phyloP scores from a whole-genome alignment of 2,113 vertebrate genomes.

The Okapia johnstoni region DNA sequence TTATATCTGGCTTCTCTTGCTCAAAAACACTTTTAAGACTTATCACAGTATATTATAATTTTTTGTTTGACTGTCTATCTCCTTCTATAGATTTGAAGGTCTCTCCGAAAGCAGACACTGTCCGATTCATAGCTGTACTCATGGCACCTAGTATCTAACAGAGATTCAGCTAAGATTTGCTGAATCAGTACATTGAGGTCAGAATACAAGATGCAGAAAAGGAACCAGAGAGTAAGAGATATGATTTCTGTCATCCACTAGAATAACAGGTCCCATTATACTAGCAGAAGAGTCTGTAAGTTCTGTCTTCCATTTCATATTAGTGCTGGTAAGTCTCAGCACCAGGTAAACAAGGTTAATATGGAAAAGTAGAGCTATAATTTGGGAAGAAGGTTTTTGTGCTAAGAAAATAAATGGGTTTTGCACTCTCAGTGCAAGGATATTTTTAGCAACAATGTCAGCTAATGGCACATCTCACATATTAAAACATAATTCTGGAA shows the following conservation, averaged over 20 bases:
- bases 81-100: neutral
- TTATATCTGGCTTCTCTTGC: neutral
- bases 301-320: neutral
- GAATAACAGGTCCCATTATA: neutral
- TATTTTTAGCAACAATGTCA: constrained; percentile 53
- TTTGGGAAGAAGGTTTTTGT: constrained; percentile 31
- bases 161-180: neutral
- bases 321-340: neutral
- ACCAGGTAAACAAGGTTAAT: neutral
- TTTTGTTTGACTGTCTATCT: neutral
- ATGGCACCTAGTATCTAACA: neutral
- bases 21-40: constrained; percentile 18
- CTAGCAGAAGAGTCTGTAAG: neutral
- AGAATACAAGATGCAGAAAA: neutral
- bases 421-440: neutral
- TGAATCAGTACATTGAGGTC: neutral
- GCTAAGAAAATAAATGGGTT: constrained; percentile 30
- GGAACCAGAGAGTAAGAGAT: neutral
- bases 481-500: constrained; percentile 49
- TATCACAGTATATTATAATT: neutral
- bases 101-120: neutral
- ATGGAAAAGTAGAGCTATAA: constrained; percentile 20
- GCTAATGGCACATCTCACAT: constrained; percentile 12
- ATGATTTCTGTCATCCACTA: neutral
- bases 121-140: neutral